Base-by-base conservation (phyloP, 2,797 vertebrate species). In the Triplophysa yarkandensis region DNA sequence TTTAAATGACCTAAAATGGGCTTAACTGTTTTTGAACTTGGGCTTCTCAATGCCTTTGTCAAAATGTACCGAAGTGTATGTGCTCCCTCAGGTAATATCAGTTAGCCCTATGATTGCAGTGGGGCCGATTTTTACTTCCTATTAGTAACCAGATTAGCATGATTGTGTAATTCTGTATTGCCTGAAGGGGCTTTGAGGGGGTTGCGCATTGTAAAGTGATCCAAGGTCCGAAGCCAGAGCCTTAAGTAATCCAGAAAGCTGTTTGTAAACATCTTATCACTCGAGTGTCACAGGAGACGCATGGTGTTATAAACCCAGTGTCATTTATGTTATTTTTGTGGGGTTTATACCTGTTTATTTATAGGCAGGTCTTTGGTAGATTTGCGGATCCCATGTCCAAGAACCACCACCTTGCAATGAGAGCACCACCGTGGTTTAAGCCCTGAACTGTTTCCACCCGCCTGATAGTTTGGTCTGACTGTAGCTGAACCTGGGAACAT, bases 341-440 rank as follows among this genome's bases (percentile, higher is more conserved):
- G 4, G 11, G 4, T 60, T 17, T 41, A 63, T 86, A 96, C 96
- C 96, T 94, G 93, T 84, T 89, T 92, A 44, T 81, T 85, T 39
- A 87, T 88, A 67, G 86, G 84, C 55, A 93, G 84, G 67, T 94
- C 93, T 83, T 88, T 93, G 86, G 89, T 76, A 3, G 94, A 85
- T 72, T 93, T 92, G 30, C 92, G 86, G 62, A 98, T 94, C 5
- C 93, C 94, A 1, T 93, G 94, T 71, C 96, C 96, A 76, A 99
- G 92, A 68, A 95, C 88, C 30, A 96, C 92, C 34, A 93, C 94
- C 78, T 95, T 96, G 89, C 97, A 98, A 76, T 94, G 89, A 77
- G 91, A 93, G 75, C 96, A 99, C 88, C 94, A 92, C 32, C 92
- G 94, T 17, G 94, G 89, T 44, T 91, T 91, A 75, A 84, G 58